Evolutionary conservation across 2,888 invertebrate genomes (phyloP).

Genomic region (Lysandra bellargus): DNA sequence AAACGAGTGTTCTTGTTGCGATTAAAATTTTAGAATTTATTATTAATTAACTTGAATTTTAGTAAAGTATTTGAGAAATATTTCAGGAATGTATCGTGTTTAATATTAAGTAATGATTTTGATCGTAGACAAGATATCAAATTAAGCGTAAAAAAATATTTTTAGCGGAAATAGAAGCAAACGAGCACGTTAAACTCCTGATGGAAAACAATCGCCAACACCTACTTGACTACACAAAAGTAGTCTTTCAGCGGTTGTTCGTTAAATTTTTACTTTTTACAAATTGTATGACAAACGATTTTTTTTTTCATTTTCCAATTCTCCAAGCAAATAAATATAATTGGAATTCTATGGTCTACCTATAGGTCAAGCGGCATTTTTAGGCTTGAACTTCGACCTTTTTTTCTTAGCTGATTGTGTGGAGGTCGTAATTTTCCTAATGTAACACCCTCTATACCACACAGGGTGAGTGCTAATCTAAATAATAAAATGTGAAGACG

Average conservation of each 20-base stretch:
- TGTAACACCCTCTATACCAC: not conserved
- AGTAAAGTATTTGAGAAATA: not conserved
- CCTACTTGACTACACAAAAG: not conserved
- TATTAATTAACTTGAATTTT: not conserved
- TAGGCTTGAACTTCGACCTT: not conserved
- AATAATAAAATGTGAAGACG: constrained; percentile 31
- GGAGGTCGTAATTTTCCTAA: not conserved
- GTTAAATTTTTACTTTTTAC: no score
- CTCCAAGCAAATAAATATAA: not conserved
- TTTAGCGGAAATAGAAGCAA: not conserved
- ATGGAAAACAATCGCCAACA: not conserved
- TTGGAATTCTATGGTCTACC: not conserved
- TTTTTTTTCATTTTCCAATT: not conserved
- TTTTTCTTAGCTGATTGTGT: not conserved
- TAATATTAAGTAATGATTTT: not conserved
- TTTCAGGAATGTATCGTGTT: not conserved
- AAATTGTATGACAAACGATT: not conserved
- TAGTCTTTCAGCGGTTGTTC: no score
- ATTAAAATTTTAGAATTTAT: not conserved
- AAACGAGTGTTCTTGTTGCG: constrained; percentile 2
- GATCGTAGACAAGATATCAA: not conserved
- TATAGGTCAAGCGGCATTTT: not conserved
- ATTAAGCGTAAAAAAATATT: not conserved
- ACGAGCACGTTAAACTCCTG: not conserved
- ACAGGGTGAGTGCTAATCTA: constrained; percentile 22